Conservation (phyloP, 2,797 vertebrate species). For the Pelodytes ibericus region DNA sequence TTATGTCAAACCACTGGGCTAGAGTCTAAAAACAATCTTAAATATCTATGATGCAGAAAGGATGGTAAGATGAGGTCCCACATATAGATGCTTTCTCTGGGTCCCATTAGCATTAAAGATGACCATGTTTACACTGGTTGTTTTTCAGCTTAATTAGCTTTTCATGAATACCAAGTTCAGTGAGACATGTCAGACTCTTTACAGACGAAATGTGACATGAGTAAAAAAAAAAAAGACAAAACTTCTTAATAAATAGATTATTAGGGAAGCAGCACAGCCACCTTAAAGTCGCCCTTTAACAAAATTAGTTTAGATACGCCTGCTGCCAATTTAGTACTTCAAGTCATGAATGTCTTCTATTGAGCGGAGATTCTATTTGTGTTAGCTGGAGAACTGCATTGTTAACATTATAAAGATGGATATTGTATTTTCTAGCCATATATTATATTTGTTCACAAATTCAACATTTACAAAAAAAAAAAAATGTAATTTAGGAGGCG, state of each 20-base stretch:
- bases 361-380: neutral
- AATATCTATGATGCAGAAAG: too few species aligned
- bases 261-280: slow-evolving; percentile 13
- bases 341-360: slow-evolving; percentile 7
- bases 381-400: neutral
- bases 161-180: too few species aligned
- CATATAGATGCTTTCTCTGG: too few species aligned
- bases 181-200: too few species aligned
- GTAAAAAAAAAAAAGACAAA: too few species aligned
- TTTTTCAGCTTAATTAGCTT: too few species aligned
- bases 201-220: too few species aligned
- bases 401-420: slow-evolving; percentile 3
- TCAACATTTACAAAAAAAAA: slow-evolving; percentile 33
- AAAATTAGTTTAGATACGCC: slow-evolving; percentile 31
- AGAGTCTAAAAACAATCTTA: too few species aligned
- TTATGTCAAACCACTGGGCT: too few species aligned
- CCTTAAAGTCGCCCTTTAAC: slow-evolving; percentile 40
- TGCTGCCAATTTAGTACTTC: slow-evolving; percentile 33
- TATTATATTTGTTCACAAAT: slow-evolving; percentile 30
- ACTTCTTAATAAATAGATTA: slow-evolving; percentile 23
- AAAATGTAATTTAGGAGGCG: neutral
- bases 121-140: too few species aligned
- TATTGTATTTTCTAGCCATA: slow-evolving; percentile 9
- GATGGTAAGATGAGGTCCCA: too few species aligned
- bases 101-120: too few species aligned